Base-by-base conservation (phyloP, 2,113 vertebrate species). In the Leuciscus idus region DNA sequence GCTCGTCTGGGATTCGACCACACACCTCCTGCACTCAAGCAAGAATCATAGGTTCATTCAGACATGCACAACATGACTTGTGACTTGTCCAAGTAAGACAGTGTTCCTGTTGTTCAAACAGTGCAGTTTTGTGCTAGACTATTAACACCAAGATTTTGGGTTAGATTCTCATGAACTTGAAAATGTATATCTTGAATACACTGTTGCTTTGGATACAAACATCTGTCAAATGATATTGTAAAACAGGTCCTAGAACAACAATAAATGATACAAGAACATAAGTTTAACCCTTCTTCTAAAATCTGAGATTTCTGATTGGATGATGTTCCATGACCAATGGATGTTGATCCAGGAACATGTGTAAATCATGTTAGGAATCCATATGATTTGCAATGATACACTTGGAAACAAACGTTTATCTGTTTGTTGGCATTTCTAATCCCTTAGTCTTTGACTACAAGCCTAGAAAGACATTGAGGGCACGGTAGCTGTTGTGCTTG, bases 401-500 rank as follows among this genome's bases (percentile, higher is more conserved):
- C 10, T 28, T 62, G 10, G 61, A 62, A 62, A 26, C n/a, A 62
- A n/a, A 59, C 2, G 8, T n/a, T 11, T 62, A 23, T 61, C 23
- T 26, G 2, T 62, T 52, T 48, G 4, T 48, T 48, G 6, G 2
- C n/a, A n/a, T 13, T 50, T 75, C 72, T 26, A 28, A 75, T 75
- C 72, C 43, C 13, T n/a, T 26, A 15, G 26, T 30, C 46, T 50
- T 77, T 52, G 48, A 50, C 43, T 75, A 15, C 23, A 75, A 48
- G 28, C 48, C 50, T 55, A 21, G 28, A 55, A 77, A 77, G 75
- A 50, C 48, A 55, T 55, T 21, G 43, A 28, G 72, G 72, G 26
- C n/a, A 0, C 79, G 36, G 79, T 64, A 30, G 48, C 70, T 84
- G 64, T 80, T 83, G 66, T 83, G 73, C 78, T 5, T 68, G 50